These are phyloP conservation scores for Macrotus californicus DNA, from an alignment of 2,113 vertebrate genomes.

Conservation along the genomic window DNA sequence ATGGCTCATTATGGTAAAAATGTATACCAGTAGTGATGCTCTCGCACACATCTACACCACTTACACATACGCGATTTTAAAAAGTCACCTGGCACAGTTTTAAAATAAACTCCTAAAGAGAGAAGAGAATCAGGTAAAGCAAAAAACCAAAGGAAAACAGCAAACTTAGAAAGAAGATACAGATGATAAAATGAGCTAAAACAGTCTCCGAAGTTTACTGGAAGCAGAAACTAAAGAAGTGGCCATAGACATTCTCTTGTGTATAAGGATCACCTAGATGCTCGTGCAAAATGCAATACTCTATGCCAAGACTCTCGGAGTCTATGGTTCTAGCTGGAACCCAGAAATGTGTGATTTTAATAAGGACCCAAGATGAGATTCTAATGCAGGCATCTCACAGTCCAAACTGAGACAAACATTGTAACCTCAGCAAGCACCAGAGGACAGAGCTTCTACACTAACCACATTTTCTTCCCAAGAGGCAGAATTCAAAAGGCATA, in stretches of 20 bases:
- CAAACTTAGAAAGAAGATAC: neutral
- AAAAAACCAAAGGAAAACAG: neutral
- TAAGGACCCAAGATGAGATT: neutral
- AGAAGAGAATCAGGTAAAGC: neutral
- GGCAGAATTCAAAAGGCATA: neutral
- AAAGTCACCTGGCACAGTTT: slow-evolving; percentile 1
- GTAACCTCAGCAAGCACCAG: neutral
- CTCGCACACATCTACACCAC: neutral
- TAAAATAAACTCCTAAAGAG: neutral
- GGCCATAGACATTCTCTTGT: neutral
- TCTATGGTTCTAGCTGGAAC: neutral
- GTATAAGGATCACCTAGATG: neutral
- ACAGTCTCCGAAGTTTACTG: neutral
- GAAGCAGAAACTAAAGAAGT: neutral
- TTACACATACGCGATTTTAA: neutral
- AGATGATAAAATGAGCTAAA: neutral
- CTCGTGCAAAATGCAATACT: neutral
- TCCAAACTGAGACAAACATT: neutral
- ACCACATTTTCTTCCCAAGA: neutral
- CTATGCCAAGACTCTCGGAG: neutral
- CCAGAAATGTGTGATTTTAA: neutral
- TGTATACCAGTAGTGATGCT: neutral
- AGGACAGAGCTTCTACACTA: neutral
- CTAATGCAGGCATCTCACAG: neutral
- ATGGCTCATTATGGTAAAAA: neutral